phyloP scores from a whole-genome alignment of 2,113 vertebrate genomes.

The Cichladusa arquata region DNA sequence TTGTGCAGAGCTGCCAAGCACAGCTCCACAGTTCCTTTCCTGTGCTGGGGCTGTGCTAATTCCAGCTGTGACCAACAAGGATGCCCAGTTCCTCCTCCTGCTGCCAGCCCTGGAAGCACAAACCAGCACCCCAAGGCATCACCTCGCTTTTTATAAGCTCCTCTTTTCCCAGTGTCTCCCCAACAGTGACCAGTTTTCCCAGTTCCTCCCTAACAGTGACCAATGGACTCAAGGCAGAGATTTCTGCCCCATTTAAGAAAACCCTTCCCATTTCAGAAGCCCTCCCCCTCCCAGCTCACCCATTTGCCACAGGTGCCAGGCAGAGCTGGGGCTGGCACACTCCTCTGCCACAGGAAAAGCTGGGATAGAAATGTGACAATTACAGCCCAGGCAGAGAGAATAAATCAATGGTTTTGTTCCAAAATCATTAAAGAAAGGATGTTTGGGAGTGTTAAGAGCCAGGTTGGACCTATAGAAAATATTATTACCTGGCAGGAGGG shows the following conservation, averaged over 20 bases:
- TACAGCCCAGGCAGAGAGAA: not conserved
- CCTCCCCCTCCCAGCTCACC: not conserved
- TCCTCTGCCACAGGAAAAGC: not conserved
- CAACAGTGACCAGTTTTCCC: not conserved
- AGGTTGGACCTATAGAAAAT: not conserved
- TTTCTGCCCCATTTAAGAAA: not conserved
- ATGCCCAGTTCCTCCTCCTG: not conserved
- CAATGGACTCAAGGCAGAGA: not conserved
- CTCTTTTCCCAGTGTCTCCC: not conserved
- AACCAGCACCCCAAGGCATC: accelerated
- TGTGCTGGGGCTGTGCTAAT: not conserved
- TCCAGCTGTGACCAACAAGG: accelerated
- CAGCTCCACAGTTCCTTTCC: not conserved
- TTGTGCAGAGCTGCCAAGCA: not conserved
- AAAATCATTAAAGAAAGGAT: not conserved
- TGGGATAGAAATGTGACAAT: not conserved
- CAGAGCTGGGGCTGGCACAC: not conserved
- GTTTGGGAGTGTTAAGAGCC: not conserved
- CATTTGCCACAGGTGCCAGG: not conserved
- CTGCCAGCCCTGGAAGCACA: not conserved
- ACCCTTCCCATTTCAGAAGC: not conserved
- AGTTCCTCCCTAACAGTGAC: too few relatives aligned
- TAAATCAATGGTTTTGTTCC: not conserved
- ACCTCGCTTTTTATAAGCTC: not conserved
- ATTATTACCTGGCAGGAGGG: not conserved